Conservation (phyloP, 2,113 vertebrate species). For the Parus major region DNA sequence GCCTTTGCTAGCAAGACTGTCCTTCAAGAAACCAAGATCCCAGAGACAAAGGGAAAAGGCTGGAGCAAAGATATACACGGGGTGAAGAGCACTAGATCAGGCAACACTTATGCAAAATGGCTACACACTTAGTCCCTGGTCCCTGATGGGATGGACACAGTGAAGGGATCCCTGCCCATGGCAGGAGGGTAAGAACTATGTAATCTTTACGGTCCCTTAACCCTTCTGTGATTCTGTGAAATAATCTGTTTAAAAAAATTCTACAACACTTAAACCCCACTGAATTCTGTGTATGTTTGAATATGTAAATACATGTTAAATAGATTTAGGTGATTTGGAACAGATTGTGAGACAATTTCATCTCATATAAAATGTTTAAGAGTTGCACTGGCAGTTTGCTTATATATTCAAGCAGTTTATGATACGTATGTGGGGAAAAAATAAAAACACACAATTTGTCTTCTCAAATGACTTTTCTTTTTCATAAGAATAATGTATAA, state of each 20-base stretch:
- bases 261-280: not conserved
- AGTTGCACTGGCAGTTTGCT: not conserved
- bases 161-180: not conserved
- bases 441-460: not conserved
- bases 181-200: not conserved
- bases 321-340: not conserved
- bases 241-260: not conserved
- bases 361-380: not conserved
- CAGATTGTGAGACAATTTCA: not conserved
- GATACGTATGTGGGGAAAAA: rapidly evolving
- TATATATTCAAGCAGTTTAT: not conserved
- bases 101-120: not conserved
- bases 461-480: not conserved
- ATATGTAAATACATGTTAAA: not conserved
- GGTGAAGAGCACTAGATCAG: not conserved
- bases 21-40: not conserved
- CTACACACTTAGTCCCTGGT: not conserved
- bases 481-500: not conserved
- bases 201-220: not conserved
- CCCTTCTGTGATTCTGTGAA: not conserved
- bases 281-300: not conserved
- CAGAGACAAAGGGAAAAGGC: not conserved
- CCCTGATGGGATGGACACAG: not conserved
- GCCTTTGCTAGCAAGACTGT: not conserved
- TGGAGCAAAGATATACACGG: not conserved